phyloP scores from a whole-genome alignment of 1,140 invertebrate species.

The Magallana gigas region DNA sequence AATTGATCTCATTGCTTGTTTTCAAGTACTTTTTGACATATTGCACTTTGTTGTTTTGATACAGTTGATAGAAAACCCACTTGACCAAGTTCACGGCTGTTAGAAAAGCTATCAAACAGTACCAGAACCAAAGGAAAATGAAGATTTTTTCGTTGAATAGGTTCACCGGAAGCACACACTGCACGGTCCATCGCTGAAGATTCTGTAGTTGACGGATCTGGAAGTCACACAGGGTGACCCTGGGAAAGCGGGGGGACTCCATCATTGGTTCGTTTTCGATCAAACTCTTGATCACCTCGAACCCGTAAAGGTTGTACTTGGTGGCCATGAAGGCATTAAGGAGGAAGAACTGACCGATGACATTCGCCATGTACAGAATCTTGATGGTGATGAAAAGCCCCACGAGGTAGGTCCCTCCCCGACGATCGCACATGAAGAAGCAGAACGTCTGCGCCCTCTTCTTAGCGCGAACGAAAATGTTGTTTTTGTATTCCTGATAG shows the following conservation, averaged over 20 bases:
- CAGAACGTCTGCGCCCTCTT: slow-evolving; percentile 60
- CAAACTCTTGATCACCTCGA: slow-evolving; percentile 78
- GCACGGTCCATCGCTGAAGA: slow-evolving; percentile 78
- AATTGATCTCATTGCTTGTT: slow-evolving; percentile 63
- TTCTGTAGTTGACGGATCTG: slow-evolving; percentile 79
- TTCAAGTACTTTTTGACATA: slow-evolving; percentile 75
- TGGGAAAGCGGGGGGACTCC: slow-evolving; percentile 79
- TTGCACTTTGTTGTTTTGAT: slow-evolving; percentile 70
- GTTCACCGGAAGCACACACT: slow-evolving; percentile 82
- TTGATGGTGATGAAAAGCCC: slow-evolving; percentile 81
- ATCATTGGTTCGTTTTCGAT: slow-evolving; percentile 75
- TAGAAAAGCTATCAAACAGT: slow-evolving; percentile 62
- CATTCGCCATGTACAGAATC: slow-evolving; percentile 80
- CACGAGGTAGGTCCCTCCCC: slow-evolving; percentile 80
- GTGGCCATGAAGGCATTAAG: slow-evolving; percentile 80
- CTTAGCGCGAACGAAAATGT: slow-evolving; percentile 63
- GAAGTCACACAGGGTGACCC: slow-evolving; percentile 82
- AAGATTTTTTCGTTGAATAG: slow-evolving; percentile 82
- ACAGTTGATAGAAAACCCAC: slow-evolving; percentile 55
- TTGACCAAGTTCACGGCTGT: slow-evolving; percentile 69
- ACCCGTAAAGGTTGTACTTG: slow-evolving; percentile 79
- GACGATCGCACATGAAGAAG: slow-evolving; percentile 69
- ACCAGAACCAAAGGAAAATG: slow-evolving; percentile 82
- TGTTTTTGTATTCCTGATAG: slow-evolving; percentile 65
- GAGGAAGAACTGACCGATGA: slow-evolving; percentile 81